Base-by-base conservation (phyloP, 2,113 vertebrate genomes). In the Bettongia penicillata region DNA sequence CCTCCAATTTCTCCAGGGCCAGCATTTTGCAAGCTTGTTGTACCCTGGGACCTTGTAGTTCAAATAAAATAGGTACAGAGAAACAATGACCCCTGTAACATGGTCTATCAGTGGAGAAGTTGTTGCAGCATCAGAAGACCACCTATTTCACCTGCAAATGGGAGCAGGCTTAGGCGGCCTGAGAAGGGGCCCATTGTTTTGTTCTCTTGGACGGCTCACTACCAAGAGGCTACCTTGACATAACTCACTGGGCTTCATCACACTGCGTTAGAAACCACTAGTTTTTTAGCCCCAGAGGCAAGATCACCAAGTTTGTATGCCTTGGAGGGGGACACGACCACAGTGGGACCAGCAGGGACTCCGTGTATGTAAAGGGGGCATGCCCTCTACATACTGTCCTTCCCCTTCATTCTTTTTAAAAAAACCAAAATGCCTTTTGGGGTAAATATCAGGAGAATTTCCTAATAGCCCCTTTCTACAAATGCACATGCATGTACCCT, bases 51-150 rank as follows among this genome's bases (percentile, higher is more conserved):
- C 31, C 49, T 93, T 89, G 51, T 37, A 94, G 90, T 92, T 89
- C 53, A 47, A 53, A 52, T 49, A 91, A 43, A 91, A n/a, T 93
- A 55, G 91, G 53, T 91, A 47, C 91, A 51, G 90, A 90, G 84
- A 84, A 31, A 43, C 7, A 7, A 19, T 11, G 43, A 53, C 68
- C n/a, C 49, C 77, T 0, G 61, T 43, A 90, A 53, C 50, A 51
- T 50, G 48, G 48, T 51, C 28, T 2, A 5, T 16, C 11, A 49
- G 90, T 25, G 25, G 28, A 90, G 28, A 48, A 52, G 89, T 55
- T 55, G n/a, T 26, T 91, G 6, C 0, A 7, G 47, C 11, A 5
- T 50, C 22, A 51, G 91, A 43, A 2, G 3, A 0, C 28, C 77
- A 12, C 19, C 2, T 31, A 91, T n/a, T 50, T 53, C n/a, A 22